phyloP scores from a whole-genome alignment of 2,888 invertebrate species.

The Aproaerema taeniolella region DNA sequence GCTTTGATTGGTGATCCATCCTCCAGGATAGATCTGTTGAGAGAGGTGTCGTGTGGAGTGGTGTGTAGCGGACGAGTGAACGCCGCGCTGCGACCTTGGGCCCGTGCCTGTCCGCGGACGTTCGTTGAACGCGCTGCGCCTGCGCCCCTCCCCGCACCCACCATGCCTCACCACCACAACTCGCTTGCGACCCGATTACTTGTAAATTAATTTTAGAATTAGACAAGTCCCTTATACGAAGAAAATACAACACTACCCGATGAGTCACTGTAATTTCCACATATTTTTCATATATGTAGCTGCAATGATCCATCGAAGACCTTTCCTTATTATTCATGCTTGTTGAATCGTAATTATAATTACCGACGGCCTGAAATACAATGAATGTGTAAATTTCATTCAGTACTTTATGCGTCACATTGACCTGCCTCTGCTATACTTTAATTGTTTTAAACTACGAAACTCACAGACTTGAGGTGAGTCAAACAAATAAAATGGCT shows the following conservation, averaged over 20 bases:
- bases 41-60: conserved; percentile 26
- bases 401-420: no score
- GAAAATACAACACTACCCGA: neutral
- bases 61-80: conserved; percentile 31
- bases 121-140: conserved; percentile 67
- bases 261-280: neutral
- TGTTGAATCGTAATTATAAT: neutral
- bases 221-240: conserved; percentile 12
- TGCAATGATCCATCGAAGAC: no score
- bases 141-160: conserved; percentile 25
- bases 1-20: no score
- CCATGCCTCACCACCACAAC: conserved; percentile 32
- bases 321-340: neutral
- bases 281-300: no score
- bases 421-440: no score
- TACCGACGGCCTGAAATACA: neutral
- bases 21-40: no score
- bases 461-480: no score
- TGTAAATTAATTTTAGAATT: conserved; percentile 43
- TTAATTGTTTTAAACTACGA: no score
- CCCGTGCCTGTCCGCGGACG: conserved; percentile 69
- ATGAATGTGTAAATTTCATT: conserved; percentile 11
- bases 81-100: conserved; percentile 71
- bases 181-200: conserved; percentile 60
- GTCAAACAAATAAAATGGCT: neutral